Conservation (phyloP, 2,113 vertebrate species). For the Rhombomys opimus region DNA sequence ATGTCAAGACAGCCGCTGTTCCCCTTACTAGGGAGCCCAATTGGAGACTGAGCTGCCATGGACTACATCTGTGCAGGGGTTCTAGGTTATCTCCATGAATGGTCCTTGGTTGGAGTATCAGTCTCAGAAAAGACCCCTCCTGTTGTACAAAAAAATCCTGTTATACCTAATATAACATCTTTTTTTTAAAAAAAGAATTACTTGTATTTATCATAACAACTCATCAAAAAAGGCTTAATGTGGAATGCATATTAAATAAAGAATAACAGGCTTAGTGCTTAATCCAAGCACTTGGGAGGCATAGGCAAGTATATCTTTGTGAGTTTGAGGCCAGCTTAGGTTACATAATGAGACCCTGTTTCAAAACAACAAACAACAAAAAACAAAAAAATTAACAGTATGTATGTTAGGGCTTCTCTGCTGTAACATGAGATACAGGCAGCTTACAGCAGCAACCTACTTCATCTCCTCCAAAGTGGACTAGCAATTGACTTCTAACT, state of each 20-base stretch:
- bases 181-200: background rate
- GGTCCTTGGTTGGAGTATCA: too few relatives aligned
- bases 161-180: background rate
- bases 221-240: background rate
- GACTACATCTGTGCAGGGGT: too few relatives aligned
- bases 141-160: too few relatives aligned
- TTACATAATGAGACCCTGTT: background rate
- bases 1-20: too few relatives aligned
- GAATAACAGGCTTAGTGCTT: background rate
- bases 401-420: background rate
- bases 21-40: too few relatives aligned
- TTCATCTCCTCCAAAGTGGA: constrained; percentile 24
- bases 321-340: background rate
- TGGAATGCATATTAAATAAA: background rate
- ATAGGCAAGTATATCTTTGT: background rate
- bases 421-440: constrained; percentile 16
- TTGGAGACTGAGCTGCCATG: too few relatives aligned
- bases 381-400: constrained; percentile 14
- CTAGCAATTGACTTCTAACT: constrained; percentile 15
- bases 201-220: background rate
- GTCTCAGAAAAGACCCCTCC: too few relatives aligned
- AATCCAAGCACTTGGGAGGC: background rate
- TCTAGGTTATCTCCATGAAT: too few relatives aligned
- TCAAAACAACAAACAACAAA: background rate
- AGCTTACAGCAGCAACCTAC: constrained; percentile 30